These are phyloP conservation scores for Cantharis lateralis DNA, from an alignment of 2,888 invertebrate genomes.

Conservation along the genomic window DNA sequence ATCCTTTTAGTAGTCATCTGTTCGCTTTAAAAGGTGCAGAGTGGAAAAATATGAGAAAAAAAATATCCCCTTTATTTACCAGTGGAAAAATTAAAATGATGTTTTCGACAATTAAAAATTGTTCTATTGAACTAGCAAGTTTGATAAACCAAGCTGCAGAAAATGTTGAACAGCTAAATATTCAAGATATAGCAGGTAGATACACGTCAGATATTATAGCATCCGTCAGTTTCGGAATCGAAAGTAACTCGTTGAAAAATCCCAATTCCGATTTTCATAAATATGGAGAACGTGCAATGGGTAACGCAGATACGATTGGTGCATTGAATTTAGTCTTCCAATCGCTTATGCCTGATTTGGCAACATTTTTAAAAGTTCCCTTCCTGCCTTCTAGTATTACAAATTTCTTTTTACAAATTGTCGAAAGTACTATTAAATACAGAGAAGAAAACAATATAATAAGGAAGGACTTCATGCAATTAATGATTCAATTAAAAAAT, in stretches of 20 bases:
- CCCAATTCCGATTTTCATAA: neutral
- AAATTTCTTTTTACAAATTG: neutral
- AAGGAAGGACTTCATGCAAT: neutral
- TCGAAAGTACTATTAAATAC: neutral
- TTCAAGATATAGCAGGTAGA: slow-evolving; percentile 53
- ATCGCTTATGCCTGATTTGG: neutral
- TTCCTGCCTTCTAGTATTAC: neutral
- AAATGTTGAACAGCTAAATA: slow-evolving; percentile 46
- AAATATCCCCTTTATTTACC: neutral
- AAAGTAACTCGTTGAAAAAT: neutral
- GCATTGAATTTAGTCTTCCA: neutral
- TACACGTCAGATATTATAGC: slow-evolving; percentile 46
- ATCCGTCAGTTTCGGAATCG: neutral
- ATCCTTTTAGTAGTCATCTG: neutral
- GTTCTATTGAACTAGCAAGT: neutral
- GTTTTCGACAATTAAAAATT: neutral
- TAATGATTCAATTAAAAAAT: neutral
- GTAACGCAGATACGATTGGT: neutral
- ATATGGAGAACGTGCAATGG: neutral
- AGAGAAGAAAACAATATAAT: neutral
- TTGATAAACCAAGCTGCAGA: slow-evolving; percentile 32
- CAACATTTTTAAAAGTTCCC: neutral
- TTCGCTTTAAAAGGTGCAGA: neutral
- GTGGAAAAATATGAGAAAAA: neutral
- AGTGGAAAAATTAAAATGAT: neutral